Base-by-base conservation (phyloP, 2,888 invertebrate species). In the Lepidonotus clava region DNA sequence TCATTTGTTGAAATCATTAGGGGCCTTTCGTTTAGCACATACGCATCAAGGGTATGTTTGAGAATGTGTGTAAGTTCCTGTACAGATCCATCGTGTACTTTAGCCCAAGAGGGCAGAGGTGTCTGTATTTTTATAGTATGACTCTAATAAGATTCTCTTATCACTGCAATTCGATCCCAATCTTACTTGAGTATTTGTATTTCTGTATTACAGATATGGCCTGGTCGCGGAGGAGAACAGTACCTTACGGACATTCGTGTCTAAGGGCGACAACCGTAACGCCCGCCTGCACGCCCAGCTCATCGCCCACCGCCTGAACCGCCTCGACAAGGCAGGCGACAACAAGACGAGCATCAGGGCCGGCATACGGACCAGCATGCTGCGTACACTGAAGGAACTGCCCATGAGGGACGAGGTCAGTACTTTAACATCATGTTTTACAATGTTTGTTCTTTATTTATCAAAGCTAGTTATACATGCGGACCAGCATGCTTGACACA, bases 331-430 rank as follows among this genome's bases (percentile, higher is more conserved):
- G 4, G 71, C 8, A 21, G 40, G 77, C 38, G 66, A 56, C 5
- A 24, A 4, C 5, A 83, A 87, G 14, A 84, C 41, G 28, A 71
- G 32, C 76, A 32, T 88, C 40, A 86, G 88, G 34, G 71, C 86
- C 85, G 61, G 89, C 83, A 87, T 88, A 34, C 67, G 89, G 24
- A 61, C 87, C 24, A 77, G 86, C 38, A 87, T 92, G 66, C 86
- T 92, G 66, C 86, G 86, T 8, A 86, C 90, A 14, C 88, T 92
- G 67, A 80, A 88, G 34, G 83, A 87, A 18, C 88, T 92, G n/a
- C 91, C 92, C 6, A 88, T 91, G 21, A 86, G 92, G 86, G 91
- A 92, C 88, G 90, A 92, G 91, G 92, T 92, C 14, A 80, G 46
- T 66, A 8, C 51, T 18, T 51, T 51, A 21, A 40, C 34, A 77